A percentile compares a stretch with the other conserved stretches of the same genome.
Conservation (phyloP, 2,113 vertebrate genomes). For the Corythornis madagascariensis region DNA sequence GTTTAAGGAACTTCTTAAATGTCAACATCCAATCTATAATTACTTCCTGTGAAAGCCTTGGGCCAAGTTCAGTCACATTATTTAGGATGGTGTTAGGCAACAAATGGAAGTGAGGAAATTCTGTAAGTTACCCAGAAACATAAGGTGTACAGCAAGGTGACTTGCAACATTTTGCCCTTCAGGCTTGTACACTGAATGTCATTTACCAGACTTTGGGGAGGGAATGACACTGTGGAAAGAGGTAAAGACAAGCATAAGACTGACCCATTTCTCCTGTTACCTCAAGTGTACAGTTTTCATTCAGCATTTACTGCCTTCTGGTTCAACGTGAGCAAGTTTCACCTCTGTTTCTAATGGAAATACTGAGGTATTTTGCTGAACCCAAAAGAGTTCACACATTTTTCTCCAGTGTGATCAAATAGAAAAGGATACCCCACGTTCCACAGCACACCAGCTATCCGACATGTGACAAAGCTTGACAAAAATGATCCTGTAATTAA, state of each 20-base stretch:
- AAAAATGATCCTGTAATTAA: background rate
- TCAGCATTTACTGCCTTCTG: background rate
- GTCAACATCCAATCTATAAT: background rate
- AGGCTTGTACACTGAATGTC: background rate
- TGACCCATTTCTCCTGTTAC: background rate
- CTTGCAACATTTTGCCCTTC: background rate
- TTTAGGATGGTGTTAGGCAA: background rate
- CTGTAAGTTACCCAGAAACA: background rate
- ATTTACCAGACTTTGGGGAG: background rate
- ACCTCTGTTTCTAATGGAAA: background rate
- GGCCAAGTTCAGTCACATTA: background rate
- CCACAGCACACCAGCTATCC: background rate
- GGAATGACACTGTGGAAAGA: background rate
- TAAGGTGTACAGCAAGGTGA: background rate
- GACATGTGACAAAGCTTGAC: background rate
- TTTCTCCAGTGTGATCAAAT: background rate
- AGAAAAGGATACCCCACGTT: background rate
- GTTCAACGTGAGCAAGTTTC: background rate
- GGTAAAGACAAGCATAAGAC: background rate
- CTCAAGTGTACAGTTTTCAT: background rate
- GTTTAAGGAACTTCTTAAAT: background rate
- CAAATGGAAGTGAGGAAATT: background rate
- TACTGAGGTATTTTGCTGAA: rapidly evolving
- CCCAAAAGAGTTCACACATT: background rate
- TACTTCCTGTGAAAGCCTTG: background rate